These are phyloP conservation scores for Lates calcarifer DNA, from an alignment of 2,113 vertebrate genomes.

Conservation along the genomic window DNA sequence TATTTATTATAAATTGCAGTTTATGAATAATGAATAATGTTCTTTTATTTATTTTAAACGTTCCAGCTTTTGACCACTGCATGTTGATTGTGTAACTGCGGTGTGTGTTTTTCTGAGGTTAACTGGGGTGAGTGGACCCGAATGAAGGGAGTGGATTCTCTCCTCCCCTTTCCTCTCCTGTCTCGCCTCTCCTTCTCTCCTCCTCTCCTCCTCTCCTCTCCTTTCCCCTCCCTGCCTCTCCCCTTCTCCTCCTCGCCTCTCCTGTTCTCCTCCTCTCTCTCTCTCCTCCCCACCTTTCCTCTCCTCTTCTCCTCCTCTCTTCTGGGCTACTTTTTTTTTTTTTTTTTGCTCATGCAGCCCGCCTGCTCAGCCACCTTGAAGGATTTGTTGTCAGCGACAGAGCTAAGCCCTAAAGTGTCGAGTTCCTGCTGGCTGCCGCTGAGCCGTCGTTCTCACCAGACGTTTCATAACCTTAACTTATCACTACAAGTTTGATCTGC, in stretches of 20 bases:
- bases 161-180: slow-evolving; percentile 47
- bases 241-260: not conserved
- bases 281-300: slow-evolving; percentile 50
- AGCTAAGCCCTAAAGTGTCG: slow-evolving; percentile 74
- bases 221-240: slow-evolving; percentile 14
- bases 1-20: slow-evolving; percentile 29
- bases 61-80: slow-evolving; percentile 11
- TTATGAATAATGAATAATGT: slow-evolving; percentile 28
- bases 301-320: slow-evolving; percentile 50
- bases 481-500: slow-evolving; percentile 79
- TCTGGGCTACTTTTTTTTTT: slow-evolving; percentile 35
- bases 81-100: slow-evolving; percentile 38
- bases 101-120: slow-evolving; percentile 64
- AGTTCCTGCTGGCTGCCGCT: slow-evolving; percentile 67
- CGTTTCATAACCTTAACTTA: slow-evolving; percentile 79
- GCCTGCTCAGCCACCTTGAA: slow-evolving; percentile 75
- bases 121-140: slow-evolving; percentile 70
- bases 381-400: slow-evolving; percentile 74
- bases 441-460: slow-evolving; percentile 68
- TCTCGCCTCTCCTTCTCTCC: not conserved
- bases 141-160: slow-evolving; percentile 61
- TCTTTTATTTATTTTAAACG: too few species aligned
- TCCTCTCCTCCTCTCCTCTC: slow-evolving; percentile 10
- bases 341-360: slow-evolving; percentile 34
- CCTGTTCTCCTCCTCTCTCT: slow-evolving; percentile 52